These are phyloP conservation scores for Parnassius smintheus DNA, from an alignment of 2,888 invertebrate species.

Conservation along the genomic window DNA sequence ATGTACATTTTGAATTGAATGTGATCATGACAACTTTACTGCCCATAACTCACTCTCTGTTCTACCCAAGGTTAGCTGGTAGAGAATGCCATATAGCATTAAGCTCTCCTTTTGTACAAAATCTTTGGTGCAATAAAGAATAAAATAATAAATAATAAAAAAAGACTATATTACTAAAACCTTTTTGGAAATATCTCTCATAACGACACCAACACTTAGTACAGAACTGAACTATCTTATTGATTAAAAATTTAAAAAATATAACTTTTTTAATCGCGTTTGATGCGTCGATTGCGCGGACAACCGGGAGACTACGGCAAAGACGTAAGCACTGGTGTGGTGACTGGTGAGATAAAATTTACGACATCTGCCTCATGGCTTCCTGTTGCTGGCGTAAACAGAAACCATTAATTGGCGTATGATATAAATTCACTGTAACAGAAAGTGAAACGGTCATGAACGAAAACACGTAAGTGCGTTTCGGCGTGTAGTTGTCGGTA, in stretches of 20 bases:
- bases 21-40: too few relatives aligned
- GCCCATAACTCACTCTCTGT: too few relatives aligned
- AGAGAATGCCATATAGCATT: too few relatives aligned
- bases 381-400: slow-evolving; percentile 48
- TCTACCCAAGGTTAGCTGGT: too few relatives aligned
- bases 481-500: too few relatives aligned
- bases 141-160: too few relatives aligned
- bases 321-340: slow-evolving; percentile 41
- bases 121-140: too few relatives aligned
- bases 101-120: too few relatives aligned
- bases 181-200: slow-evolving; percentile 17
- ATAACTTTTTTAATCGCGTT: slow-evolving; percentile 24
- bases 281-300: slow-evolving; percentile 32
- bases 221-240: slow-evolving; percentile 40
- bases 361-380: slow-evolving; percentile 54
- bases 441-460: background rate
- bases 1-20: too few relatives aligned
- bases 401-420: slow-evolving; percentile 5
- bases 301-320: slow-evolving; percentile 39
- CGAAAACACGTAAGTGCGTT: background rate
- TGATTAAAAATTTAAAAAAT: slow-evolving; percentile 6
- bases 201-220: background rate
- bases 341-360: slow-evolving; percentile 36
- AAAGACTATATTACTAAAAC: slow-evolving; percentile 9
- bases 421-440: background rate